Percentiles rank a stretch among this genome's conserved stretches.
Evolutionary conservation across 2,888 invertebrate species (phyloP).

Genomic region (Tiphia femorata): DNA sequence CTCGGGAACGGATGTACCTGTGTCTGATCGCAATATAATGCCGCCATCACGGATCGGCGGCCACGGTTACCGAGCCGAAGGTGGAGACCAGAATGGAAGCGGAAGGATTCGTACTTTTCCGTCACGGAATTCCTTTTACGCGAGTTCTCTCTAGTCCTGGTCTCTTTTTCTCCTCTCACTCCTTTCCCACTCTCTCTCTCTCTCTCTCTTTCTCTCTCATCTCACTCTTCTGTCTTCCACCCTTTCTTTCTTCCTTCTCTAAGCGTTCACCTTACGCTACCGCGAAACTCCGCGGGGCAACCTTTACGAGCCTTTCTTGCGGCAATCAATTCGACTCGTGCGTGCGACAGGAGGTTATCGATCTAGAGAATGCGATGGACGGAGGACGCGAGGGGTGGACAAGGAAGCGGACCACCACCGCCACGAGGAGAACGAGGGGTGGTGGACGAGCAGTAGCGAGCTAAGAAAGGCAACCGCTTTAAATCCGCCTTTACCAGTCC

Average conservation of each 20-base stretch:
- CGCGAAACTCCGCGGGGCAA: background rate
- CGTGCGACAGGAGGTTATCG: conserved; percentile 23
- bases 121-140: too few relatives aligned
- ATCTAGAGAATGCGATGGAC: conserved; percentile 7
- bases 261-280: background rate
- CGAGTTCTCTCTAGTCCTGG: too few relatives aligned
- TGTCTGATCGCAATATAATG: conserved; percentile 3
- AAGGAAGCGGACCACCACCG: too few relatives aligned
- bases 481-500: conserved; percentile 14
- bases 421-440: too few relatives aligned
- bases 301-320: conserved; percentile 4
- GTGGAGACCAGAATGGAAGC: background rate
- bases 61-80: background rate
- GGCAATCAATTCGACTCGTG: conserved; percentile 30
- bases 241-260: background rate
- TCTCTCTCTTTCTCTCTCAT: background rate
- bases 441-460: too few relatives aligned
- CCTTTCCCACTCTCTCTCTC: background rate
- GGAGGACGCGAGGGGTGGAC: background rate
- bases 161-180: background rate
- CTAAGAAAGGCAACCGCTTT: conserved; percentile 15
- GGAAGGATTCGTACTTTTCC: too few relatives aligned
- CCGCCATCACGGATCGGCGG: background rate
- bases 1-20: background rate
- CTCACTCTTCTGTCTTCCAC: background rate